Conservation (phyloP, 1,140 invertebrate genomes). For the Manduca sexta region DNA sequence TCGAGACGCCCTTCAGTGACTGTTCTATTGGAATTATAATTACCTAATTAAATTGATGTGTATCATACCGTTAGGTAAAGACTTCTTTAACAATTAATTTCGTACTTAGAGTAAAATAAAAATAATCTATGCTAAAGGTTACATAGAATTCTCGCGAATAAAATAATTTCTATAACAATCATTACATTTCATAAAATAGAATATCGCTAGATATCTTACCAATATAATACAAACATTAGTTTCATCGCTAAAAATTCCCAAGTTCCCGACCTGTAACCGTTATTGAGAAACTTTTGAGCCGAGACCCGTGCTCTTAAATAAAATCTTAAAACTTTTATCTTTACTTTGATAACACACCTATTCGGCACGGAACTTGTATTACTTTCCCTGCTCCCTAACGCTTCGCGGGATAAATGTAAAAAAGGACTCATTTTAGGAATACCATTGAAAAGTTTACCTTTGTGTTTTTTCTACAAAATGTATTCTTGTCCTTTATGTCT, state of each 20-base stretch:
- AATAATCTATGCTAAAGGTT: too few species aligned
- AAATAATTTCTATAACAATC: too few species aligned
- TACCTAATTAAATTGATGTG: not conserved
- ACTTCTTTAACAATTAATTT: too few species aligned
- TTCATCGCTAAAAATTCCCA: conserved; percentile 7
- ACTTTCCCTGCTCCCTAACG: conserved; percentile 13
- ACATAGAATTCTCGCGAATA: too few species aligned
- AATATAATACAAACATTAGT: not conserved
- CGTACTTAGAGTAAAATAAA: too few species aligned
- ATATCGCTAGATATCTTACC: too few species aligned
- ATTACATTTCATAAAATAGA: too few species aligned
- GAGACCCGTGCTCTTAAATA: conserved; percentile 35
- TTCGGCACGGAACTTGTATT: conserved; percentile 21
- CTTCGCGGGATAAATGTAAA: conserved; percentile 17
- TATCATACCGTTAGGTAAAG: too few species aligned
- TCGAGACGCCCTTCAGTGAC: too few species aligned
- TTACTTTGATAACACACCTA: conserved; percentile 36
- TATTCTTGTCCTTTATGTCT: too few species aligned
- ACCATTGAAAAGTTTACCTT: too few species aligned
- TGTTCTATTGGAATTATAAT: not conserved
- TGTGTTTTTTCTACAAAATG: too few species aligned
- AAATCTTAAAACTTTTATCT: conserved; percentile 62
- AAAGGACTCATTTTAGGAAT: not conserved
- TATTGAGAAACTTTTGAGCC: conserved; percentile 42
- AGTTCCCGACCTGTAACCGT: conserved; percentile 4